These are phyloP conservation scores for Sapajus apella DNA, from an alignment of 2,113 vertebrate species.

Conservation along the genomic window DNA sequence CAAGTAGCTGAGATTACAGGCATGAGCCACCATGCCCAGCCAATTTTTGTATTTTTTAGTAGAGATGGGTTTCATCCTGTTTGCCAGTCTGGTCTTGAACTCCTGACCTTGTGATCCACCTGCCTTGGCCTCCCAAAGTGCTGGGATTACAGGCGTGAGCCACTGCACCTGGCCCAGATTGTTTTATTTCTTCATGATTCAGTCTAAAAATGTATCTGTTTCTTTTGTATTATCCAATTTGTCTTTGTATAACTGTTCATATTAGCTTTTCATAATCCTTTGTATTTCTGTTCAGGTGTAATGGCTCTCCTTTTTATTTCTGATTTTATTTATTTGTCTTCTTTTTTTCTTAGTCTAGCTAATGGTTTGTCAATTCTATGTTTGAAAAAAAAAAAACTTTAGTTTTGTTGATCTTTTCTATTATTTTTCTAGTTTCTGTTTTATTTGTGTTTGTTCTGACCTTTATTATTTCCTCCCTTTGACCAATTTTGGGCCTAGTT, in stretches of 20 bases:
- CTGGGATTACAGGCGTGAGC: too few relatives aligned
- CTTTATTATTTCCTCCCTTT: background rate
- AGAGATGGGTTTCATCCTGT: too few relatives aligned
- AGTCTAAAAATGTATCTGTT: background rate
- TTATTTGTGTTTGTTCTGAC: background rate
- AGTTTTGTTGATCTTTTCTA: background rate
- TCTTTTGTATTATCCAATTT: background rate
- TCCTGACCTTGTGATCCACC: too few relatives aligned
- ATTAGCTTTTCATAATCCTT: background rate
- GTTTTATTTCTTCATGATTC: background rate
- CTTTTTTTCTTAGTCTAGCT: background rate
- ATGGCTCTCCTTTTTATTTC: background rate
- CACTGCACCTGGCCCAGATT: background rate
- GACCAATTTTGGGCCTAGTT: background rate
- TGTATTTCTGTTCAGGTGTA: background rate
- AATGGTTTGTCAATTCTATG: background rate
- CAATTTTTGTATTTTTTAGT: too few relatives aligned
- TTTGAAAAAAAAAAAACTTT: background rate
- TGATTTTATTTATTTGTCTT: background rate
- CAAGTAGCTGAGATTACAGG: too few relatives aligned
- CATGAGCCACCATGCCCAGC: too few relatives aligned
- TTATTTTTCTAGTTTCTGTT: background rate
- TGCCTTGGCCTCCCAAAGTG: too few relatives aligned
- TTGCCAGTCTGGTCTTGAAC: too few relatives aligned
- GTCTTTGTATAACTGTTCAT: background rate